Evolutionary conservation across 1,140 invertebrate species (phyloP).

Genomic region (Oedothorax gibbosus): DNA sequence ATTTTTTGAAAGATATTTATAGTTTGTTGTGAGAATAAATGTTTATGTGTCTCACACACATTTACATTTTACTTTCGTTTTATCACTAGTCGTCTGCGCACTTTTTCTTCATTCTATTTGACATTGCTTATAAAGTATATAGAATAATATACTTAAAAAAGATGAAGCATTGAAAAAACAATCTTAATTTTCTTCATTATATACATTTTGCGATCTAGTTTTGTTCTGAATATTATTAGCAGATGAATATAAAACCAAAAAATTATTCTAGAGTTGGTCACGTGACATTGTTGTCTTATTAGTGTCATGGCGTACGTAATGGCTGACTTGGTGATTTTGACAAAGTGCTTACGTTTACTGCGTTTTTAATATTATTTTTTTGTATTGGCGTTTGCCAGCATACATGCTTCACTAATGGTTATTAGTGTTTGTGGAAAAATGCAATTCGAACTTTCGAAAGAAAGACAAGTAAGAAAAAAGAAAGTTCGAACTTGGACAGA

Average conservation of each 20-base stretch:
- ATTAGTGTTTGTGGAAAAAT: slow-evolving; percentile 63
- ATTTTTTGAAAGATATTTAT: too few species aligned
- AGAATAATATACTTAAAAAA: background rate
- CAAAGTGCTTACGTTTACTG: slow-evolving; percentile 57
- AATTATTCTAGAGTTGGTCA: slow-evolving; percentile 28
- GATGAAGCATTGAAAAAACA: background rate
- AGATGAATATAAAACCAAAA: too few species aligned
- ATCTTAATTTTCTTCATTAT: background rate
- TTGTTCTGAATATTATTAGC: background rate
- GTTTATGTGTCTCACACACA: too few species aligned
- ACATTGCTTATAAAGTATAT: background rate
- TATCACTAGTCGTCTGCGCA: too few species aligned
- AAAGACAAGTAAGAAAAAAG: slow-evolving; percentile 66
- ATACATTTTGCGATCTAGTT: background rate
- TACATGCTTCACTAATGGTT: slow-evolving; percentile 61
- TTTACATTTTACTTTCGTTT: too few species aligned
- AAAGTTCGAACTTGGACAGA: slow-evolving; percentile 67
- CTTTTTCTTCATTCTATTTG: background rate
- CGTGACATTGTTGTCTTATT: slow-evolving; percentile 61
- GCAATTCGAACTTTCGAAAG: slow-evolving; percentile 66
- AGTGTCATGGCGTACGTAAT: slow-evolving; percentile 61
- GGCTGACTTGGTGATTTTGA: slow-evolving; percentile 52
- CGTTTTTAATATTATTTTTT: slow-evolving; percentile 47
- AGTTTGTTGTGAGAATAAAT: too few species aligned
- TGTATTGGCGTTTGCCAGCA: slow-evolving; percentile 43